Evolutionary conservation across 2,888 invertebrate genomes (phyloP), one percentile per base, ranked within the genome.

Genomic region (Parascotia fuliginaria): DNA sequence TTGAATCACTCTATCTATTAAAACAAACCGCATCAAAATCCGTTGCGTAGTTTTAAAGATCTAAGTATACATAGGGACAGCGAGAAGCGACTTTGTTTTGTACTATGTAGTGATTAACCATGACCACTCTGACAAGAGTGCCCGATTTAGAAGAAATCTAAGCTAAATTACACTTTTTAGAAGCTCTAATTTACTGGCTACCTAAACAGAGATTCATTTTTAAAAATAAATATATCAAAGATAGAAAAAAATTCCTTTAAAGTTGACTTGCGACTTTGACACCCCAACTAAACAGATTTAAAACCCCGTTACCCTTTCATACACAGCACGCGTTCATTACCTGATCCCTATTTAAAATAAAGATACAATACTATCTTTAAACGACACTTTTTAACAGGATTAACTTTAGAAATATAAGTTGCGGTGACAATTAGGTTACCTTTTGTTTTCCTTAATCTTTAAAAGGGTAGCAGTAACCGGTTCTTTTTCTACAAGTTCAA

Each of bases 311-410:
- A 14, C 28, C 33, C 41, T 39, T 60, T 52, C 45, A 47, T 1
- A 24, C 64, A 19, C 64, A 66, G 65, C 65, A 66, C 67, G 65
- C 15, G 67, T 46, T 42, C 64, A 31, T 37, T 62, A 48, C 60
- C 66, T 56, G 64, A 36, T 50, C 60, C 53, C 54, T 64, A 50
- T 60, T 57, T 42, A 28, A 60, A 55, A 47, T 46, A 42, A 55
- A 52, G 15, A 44, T 47, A 52, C 32, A 49, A 15, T 6, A 31
- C 29, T 33, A 55, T 61, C 44, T 9, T 34, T 3, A 50, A 62
- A 53, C 45, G 41, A 59, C 42, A 47, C 45, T 44, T 46, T 60
- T 63, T 66, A 66, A 57, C 55, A 53, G 57, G 60, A 52, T 63
- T 46, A 55, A 37, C 42, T n/a, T 0, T 0, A 22, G 36, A 54